phyloP scores from a whole-genome alignment of 2,113 vertebrate species.

The Mesoclemmys tuberculata region DNA sequence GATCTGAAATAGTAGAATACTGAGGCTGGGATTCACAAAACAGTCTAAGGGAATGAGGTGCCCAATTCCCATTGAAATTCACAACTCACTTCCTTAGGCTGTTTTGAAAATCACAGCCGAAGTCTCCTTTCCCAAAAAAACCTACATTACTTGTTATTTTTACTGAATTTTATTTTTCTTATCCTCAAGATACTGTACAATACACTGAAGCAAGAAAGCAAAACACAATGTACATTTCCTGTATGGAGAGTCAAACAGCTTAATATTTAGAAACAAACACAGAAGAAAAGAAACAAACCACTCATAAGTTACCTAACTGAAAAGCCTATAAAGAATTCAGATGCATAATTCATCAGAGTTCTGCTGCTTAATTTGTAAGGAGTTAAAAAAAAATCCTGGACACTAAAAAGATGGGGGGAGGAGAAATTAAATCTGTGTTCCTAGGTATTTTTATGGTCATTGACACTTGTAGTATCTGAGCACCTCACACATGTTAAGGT shows the following conservation, averaged over 20 bases:
- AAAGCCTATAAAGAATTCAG: background rate
- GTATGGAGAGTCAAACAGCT: background rate
- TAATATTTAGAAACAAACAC: background rate
- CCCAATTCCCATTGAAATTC: background rate
- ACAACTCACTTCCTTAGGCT: background rate
- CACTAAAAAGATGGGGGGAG: background rate
- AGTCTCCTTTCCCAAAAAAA: background rate
- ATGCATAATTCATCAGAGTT: background rate
- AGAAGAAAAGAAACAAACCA: too few relatives aligned
- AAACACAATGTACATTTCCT: background rate
- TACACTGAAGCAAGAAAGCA: background rate
- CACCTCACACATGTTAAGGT: background rate
- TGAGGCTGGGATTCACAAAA: background rate
- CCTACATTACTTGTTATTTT: background rate
- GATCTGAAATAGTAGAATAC: background rate
- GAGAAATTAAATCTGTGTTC: background rate
- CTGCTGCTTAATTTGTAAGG: background rate
- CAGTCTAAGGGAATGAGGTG: background rate
- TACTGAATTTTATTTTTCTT: background rate
- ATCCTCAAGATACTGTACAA: background rate
- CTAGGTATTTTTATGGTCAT: background rate
- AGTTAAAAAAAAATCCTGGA: background rate
- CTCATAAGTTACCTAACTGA: background rate
- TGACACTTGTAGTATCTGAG: background rate
- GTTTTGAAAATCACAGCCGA: background rate